Evolutionary conservation across 2,113 vertebrate genomes (phyloP).

Genomic region (Chionodraco myersi): DNA sequence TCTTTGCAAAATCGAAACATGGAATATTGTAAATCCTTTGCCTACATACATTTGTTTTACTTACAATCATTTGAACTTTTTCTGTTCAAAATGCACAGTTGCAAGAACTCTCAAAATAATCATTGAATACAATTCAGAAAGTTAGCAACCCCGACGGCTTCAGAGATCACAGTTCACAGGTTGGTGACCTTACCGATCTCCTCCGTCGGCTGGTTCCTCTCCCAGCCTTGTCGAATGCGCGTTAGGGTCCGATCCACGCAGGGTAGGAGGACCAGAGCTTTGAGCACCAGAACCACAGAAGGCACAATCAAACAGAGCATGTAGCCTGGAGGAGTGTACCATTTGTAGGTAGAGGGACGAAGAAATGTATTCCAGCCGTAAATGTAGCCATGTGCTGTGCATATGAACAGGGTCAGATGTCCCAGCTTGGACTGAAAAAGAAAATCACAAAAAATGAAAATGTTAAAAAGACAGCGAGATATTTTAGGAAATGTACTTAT

Average conservation of each 20-base stretch:
- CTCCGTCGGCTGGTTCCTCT: conserved; percentile 70
- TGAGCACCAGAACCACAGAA: conserved; percentile 86
- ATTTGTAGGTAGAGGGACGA: conserved; percentile 74
- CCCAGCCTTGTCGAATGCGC: conserved; percentile 91
- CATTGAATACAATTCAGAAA: neutral
- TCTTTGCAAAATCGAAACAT: neutral
- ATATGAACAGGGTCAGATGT: conserved; percentile 88
- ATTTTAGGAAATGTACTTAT: neutral
- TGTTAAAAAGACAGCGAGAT: neutral
- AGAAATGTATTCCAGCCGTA: conserved; percentile 89
- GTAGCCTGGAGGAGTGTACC: conserved; percentile 87
- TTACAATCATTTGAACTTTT: neutral
- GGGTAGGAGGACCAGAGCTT: conserved; percentile 87
- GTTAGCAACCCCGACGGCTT: neutral
- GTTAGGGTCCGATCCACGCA: conserved; percentile 88
- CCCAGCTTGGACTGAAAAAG: conserved; percentile 90
- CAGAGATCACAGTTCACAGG: conserved; percentile 34
- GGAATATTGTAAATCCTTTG: neutral
- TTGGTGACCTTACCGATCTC: conserved; percentile 19
- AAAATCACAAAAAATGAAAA: neutral
- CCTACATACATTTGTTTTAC: too few relatives aligned
- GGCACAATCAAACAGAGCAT: conserved; percentile 89
- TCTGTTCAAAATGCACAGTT: neutral
- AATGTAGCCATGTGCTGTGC: conserved; percentile 87
- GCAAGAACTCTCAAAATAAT: neutral